phyloP scores from a whole-genome alignment of 2,888 invertebrate genomes.

The Coelopa pilipes region DNA sequence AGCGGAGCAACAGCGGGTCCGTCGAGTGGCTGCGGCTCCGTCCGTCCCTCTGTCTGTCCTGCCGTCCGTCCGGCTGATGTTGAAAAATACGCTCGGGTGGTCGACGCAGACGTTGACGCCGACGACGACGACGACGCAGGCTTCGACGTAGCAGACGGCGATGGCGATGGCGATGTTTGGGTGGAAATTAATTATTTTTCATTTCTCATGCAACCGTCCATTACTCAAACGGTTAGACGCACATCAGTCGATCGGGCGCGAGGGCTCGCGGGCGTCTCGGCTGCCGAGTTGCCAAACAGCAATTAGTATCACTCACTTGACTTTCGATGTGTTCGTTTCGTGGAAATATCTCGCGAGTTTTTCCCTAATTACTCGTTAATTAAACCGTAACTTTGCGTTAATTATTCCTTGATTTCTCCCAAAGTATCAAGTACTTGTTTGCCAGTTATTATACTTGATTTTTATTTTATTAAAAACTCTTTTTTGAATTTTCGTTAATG shows the following conservation, averaged over 20 bases:
- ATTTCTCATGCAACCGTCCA: slow-evolving; percentile 53
- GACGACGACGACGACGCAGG: too few species aligned
- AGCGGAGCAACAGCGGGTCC: not conserved
- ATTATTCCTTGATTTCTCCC: too few species aligned
- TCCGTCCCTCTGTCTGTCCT: slow-evolving; percentile 7
- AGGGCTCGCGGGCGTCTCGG: not conserved
- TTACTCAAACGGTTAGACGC: slow-evolving; percentile 51
- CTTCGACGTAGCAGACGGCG: too few species aligned
- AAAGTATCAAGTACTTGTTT: too few species aligned
- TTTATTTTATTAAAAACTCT: too few species aligned
- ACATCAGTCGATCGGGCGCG: slow-evolving; percentile 37
- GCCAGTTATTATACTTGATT: too few species aligned
- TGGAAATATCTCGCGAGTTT: not conserved
- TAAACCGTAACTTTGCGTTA: too few species aligned
- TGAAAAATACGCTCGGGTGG: slow-evolving; percentile 23
- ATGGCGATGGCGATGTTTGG: not conserved
- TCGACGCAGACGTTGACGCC: too few species aligned
- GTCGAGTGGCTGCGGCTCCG: not conserved
- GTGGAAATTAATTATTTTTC: slow-evolving; percentile 52
- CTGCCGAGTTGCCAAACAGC: not conserved
- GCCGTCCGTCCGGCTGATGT: slow-evolving; percentile 4
- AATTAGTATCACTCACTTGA: not conserved
- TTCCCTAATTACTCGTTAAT: not conserved
- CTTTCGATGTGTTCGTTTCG: too few species aligned
- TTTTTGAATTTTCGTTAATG: too few species aligned